Evolutionary conservation across 2,113 vertebrate genomes (phyloP).

Genomic region (Antechinus stuartii): DNA sequence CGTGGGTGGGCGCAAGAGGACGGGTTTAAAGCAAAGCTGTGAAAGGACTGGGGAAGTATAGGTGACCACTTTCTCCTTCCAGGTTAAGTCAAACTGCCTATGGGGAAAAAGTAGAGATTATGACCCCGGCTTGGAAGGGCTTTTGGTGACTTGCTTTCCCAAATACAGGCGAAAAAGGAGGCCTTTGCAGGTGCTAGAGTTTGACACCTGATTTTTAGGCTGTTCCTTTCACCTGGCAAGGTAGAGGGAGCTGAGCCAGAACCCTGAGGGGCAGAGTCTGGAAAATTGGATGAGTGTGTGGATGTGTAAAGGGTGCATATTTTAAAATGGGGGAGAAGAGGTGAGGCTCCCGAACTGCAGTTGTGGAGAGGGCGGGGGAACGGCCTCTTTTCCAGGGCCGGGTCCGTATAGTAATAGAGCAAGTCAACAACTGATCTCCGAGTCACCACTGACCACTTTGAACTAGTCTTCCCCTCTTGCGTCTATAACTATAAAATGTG

Average conservation of each 20-base stretch:
- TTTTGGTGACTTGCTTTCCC: not conserved
- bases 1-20: not conserved
- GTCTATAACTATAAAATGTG: not conserved
- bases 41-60: not conserved
- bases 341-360: not conserved
- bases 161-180: not conserved
- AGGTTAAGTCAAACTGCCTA: not conserved
- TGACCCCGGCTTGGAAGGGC: not conserved
- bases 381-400: not conserved
- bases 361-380: not conserved
- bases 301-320: not conserved
- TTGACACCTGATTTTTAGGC: not conserved
- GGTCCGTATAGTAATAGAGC: not conserved
- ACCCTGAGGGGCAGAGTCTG: not conserved
- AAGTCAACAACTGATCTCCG: not conserved
- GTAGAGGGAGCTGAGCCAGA: not conserved
- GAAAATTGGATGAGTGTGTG: not conserved
- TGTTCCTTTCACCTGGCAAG: not conserved
- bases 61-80: not conserved
- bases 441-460: not conserved
- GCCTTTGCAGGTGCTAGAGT: not conserved
- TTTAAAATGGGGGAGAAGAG: not conserved
- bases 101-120: not conserved
- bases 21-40: not conserved
- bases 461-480: not conserved